Base-by-base conservation (phyloP, 1,140 invertebrate species). In the Ectropis grisescens region DNA sequence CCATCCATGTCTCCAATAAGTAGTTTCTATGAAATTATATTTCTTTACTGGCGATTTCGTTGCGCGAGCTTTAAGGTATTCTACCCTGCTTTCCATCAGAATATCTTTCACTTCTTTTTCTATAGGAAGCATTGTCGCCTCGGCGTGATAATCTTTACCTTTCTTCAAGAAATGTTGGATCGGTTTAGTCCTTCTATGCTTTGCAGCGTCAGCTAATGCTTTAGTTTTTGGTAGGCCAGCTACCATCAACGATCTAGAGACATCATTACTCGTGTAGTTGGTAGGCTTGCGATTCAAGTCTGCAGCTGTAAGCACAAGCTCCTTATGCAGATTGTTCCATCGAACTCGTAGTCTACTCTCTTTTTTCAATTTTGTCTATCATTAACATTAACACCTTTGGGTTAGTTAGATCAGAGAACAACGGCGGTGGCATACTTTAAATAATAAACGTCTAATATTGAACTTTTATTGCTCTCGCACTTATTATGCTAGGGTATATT, bases 1-100 rank as follows among this genome's bases (percentile, higher is more conserved):
- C 46, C 40, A 48, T 9, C 46, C 46, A 33, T 48, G 32, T 15
- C 12, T 33, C 36, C 40, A 42, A 27, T 27, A 39, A 7, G 12
- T 13, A 27, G 32, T 39, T 25, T 48, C 46, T 10, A 29, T 24
- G 13, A 39, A 48, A 11, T 33, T 24, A 26, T 39, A 48, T 22
- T 40, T 48, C 7, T 48, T 32, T 19, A 33, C 36, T 4, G 46
- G 46, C 6, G 12, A 19, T 13, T 19, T 11, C 7, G 26, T 29
- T 23, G 24, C 28, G n/a, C 46, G 32, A 19, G 13, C 28, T 15
- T 42, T 39, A 2, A 48, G 28, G 10, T 48, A 48, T 9, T 16
- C n/a, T 7, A 29, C 27, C 13, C 19, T 39, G n/a, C 33, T 34
- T 7, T 43, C 29, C 2, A 15, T 1, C n/a, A 40, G 22, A 7